These are phyloP conservation scores for Operophtera brumata DNA, from an alignment of 2,888 invertebrate species.

Conservation along the genomic window DNA sequence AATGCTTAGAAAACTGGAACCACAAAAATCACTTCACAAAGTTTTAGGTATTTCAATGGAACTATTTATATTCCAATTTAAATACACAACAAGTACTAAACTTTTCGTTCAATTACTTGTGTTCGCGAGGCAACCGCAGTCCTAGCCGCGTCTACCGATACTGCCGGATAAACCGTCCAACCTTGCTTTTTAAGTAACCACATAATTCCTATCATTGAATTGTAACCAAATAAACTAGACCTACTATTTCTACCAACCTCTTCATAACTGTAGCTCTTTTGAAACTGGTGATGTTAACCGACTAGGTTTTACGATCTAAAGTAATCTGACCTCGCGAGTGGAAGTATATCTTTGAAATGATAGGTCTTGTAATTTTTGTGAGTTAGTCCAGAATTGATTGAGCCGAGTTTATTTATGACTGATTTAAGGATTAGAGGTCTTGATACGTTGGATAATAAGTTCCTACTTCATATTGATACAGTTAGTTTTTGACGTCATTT, in stretches of 20 bases:
- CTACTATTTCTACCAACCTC: neutral
- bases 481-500: slow-evolving; percentile 12
- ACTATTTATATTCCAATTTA: slow-evolving; percentile 34
- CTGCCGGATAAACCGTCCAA: slow-evolving; percentile 42
- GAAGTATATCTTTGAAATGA: neutral
- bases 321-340: neutral
- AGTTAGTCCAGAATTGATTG: slow-evolving; percentile 9
- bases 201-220: slow-evolving; percentile 35
- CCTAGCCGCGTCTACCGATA: slow-evolving; percentile 51
- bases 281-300: slow-evolving; percentile 1
- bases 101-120: slow-evolving; percentile 57
- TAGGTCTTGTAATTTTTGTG: slow-evolving; percentile 19
- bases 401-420: neutral
- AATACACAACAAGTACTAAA: slow-evolving; percentile 58
- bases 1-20: slow-evolving; percentile 46
- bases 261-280: neutral
- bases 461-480: slow-evolving; percentile 5
- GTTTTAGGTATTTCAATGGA: slow-evolving; percentile 40
- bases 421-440: slow-evolving; percentile 6
- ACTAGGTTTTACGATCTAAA: neutral
- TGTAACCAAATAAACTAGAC: slow-evolving; percentile 13
- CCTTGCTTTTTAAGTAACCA: slow-evolving; percentile 47
- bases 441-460: neutral
- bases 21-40: slow-evolving; percentile 50
- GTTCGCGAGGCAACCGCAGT: slow-evolving; percentile 52